These are phyloP conservation scores for Plestiodon gilberti DNA, from an alignment of 2,113 vertebrate genomes.

Conservation along the genomic window DNA sequence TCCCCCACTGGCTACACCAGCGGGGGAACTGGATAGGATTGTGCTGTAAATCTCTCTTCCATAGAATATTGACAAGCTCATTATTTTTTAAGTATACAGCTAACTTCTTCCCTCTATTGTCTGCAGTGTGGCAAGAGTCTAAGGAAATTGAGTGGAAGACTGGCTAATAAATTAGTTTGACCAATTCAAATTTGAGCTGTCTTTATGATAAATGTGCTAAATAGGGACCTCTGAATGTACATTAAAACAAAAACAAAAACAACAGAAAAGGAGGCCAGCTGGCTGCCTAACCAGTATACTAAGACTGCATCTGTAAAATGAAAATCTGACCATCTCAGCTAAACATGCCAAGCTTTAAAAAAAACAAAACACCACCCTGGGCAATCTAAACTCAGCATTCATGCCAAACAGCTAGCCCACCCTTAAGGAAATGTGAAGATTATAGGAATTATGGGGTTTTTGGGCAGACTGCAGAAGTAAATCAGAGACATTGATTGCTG, in stretches of 20 bases:
- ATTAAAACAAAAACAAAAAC: not conserved
- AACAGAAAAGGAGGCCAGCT: not conserved
- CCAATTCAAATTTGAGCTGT: not conserved
- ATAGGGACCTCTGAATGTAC: not conserved
- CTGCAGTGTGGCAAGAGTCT: not conserved
- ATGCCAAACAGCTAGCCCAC: constrained; percentile 47
- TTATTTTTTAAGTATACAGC: not conserved
- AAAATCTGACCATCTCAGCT: not conserved
- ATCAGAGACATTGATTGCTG: constrained; percentile 43
- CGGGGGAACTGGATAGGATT: too few species aligned
- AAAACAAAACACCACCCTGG: too few species aligned
- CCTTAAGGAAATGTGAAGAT: constrained; percentile 35
- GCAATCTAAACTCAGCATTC: constrained; percentile 35
- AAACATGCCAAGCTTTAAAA: constrained; percentile 28
- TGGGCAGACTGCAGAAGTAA: constrained; percentile 25
- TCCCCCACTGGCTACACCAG: too few species aligned
- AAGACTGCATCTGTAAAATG: not conserved
- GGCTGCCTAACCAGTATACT: not conserved
- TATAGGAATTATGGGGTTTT: constrained; percentile 31
- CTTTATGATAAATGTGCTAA: not conserved
- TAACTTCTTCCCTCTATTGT: not conserved
- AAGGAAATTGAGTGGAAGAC: not conserved
- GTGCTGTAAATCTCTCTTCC: not conserved
- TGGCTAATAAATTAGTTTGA: not conserved
- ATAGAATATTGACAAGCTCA: not conserved